Base-by-base conservation (phyloP, 2,797 vertebrate genomes). In the Aselliscus stoliczkanus region DNA sequence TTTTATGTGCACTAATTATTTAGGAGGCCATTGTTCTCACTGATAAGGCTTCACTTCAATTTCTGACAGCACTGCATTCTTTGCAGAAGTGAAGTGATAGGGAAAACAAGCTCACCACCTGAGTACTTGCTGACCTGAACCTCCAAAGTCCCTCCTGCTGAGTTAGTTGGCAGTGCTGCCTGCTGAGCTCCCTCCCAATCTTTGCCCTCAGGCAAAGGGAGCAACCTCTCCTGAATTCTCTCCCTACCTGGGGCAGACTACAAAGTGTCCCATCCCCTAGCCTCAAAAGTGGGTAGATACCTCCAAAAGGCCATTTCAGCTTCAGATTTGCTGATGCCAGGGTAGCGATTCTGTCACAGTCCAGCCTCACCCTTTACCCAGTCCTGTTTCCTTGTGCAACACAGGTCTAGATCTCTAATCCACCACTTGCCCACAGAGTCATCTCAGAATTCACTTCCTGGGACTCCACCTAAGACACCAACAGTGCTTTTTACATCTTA, bases 81-180 rank as follows among this genome's bases (percentile, higher is more conserved):
- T 56, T 31, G 73, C 60, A 84, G 92, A 27, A 81, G 72, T 52
- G 14, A 87, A 79, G 47, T 91, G 93, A 64, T 56, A 39, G 1
- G 12, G 82, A 58, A 27, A 4, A 2, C 17, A 8, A 50, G 70
- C 23, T 93, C 73, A 64, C 76, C 2, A 5, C 29, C 7, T 34
- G 10, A 3, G 0, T 42, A 20, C 4, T 0, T 4, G 39, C 21
- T 39, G 11, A 20, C 15, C n/a, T 29, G 67, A 70, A 50, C 34
- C 29, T 31, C 42, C 60, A 1, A 1, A 1, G 15, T 14, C 39
- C 64, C 29, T 60, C 39, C 15, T 70, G 20, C 15, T 29, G 17
- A 58, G 60, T 5, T 6, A 9, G 42, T n/a, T 29, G 12, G 34
- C 23, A 39, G 25, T 14, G 11, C 0, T 44, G 13, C 21, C 18